Base-by-base conservation (phyloP, 2,797 vertebrate genomes). In the Oceanodroma leucorhoa region DNA sequence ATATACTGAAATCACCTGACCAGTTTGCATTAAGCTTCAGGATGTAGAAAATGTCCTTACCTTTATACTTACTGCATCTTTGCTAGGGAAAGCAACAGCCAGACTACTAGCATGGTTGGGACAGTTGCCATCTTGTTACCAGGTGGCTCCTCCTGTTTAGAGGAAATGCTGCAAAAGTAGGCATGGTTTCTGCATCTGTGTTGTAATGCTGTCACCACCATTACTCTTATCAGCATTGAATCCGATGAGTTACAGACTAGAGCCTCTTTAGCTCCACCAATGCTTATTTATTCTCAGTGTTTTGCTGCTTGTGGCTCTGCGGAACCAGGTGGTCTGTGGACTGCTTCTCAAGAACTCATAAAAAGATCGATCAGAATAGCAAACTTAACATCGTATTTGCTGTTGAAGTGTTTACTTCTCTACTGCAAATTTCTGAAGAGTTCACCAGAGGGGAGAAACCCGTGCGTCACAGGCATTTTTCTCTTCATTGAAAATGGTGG, bases 391-490 rank as follows among this genome's bases (percentile, higher is more conserved):
- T 45, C 1, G 2, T 54, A 23, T 53, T 80, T 92, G 23, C 45
- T 61, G 19, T 82, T 73, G 14, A 40, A 12, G n/a, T 57, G 34
- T 75, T 23, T 64, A 5, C 17, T 78, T 51, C 38, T 66, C 27
- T 64, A 19, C 38, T 75, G 46, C 11, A 50, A 0, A 15, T 51
- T 77, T 76, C 30, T 69, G 48, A 38, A 10, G 27, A 79, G 38
- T 7, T 36, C 30, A 24, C 29, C 21, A 43, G 34, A 50, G 22
- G 8, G 8, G 50, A 60, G 53, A 85, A 80, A 55, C 5, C 32
- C 0, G 0, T 34, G 24, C 36, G 53, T 11, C 2, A 1, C 30
- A n/a, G 23, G n/a, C 40, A 11, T 53, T 75, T 62, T 66, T 73
- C 10, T 71, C 43, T 26, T 66, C 2, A 2, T 34, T 80, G 40